phyloP scores from a whole-genome alignment of 2,888 invertebrate genomes.

The Cetonia aurata region DNA sequence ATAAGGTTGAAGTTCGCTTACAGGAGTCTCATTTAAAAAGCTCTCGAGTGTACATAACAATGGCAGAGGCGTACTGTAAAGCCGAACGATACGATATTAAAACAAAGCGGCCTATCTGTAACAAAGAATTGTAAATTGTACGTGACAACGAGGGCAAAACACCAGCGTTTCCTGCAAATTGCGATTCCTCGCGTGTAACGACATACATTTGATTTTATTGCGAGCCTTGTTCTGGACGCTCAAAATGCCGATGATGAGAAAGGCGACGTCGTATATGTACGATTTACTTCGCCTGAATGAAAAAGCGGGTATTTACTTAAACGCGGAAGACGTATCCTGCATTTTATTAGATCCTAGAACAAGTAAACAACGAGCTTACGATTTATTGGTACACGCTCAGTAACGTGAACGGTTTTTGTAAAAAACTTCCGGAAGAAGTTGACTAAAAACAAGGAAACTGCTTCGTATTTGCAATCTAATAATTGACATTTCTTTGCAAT shows the following conservation, averaged over 20 bases:
- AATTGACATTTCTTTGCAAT: slow-evolving; percentile 2
- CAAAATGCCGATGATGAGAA: slow-evolving; percentile 27
- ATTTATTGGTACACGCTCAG: slow-evolving; percentile 3
- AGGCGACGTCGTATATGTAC: slow-evolving; percentile 4
- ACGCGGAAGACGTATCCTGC: slow-evolving; percentile 32
- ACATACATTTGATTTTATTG: slow-evolving; percentile 36
- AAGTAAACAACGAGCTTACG: slow-evolving; percentile 21
- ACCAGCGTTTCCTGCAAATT: slow-evolving; percentile 26
- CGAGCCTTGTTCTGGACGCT: slow-evolving; percentile 16
- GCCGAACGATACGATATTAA: too few relatives aligned
- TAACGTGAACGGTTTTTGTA: slow-evolving; percentile 11
- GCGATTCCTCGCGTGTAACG: slow-evolving; percentile 28
- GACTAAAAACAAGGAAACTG: background rate
- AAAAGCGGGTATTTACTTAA: slow-evolving; percentile 37
- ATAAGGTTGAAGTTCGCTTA: too few relatives aligned
- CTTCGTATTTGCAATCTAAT: background rate
- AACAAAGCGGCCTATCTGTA: too few relatives aligned
- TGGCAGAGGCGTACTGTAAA: too few relatives aligned
- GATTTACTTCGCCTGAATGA: slow-evolving; percentile 25
- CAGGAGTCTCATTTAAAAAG: too few relatives aligned
- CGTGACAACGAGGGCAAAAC: background rate
- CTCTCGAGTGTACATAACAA: too few relatives aligned
- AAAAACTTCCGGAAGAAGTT: slow-evolving; percentile 22
- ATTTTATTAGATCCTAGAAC: slow-evolving; percentile 18
- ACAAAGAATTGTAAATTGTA: too few relatives aligned